Evolutionary conservation across 2,888 invertebrate genomes (phyloP).

Genomic region (Eledona agricola): DNA sequence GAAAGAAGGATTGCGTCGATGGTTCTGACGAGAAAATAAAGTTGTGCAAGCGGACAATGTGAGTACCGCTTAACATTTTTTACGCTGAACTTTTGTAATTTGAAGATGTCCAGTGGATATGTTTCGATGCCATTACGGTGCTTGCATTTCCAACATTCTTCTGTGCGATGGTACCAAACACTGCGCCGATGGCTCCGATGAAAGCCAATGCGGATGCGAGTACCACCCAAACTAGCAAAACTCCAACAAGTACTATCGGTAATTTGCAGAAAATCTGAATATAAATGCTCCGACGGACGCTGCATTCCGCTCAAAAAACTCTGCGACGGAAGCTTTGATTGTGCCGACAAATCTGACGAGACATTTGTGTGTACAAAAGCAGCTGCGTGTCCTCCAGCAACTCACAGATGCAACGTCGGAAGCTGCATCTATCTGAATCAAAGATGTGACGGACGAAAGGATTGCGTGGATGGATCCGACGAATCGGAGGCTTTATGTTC

Average conservation of each 20-base stretch:
- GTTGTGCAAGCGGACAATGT: too few relatives aligned
- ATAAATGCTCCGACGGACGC: slow-evolving; percentile 17
- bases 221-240: slow-evolving; percentile 3
- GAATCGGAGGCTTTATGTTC: slow-evolving; percentile 8
- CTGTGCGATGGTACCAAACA: slow-evolving; percentile 9
- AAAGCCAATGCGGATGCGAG: slow-evolving; percentile 19
- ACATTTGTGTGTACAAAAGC: slow-evolving; percentile 2
- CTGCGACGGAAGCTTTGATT: slow-evolving; percentile 17
- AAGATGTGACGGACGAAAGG: slow-evolving; percentile 13
- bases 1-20: too few relatives aligned
- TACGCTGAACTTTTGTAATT: too few relatives aligned
- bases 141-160: slow-evolving; percentile 3
- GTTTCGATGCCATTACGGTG: slow-evolving; percentile 20
- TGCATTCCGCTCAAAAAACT: slow-evolving; percentile 14
- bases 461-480: slow-evolving; percentile 27
- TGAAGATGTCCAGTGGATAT: slow-evolving; percentile 7
- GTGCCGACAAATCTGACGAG: slow-evolving; percentile 13
- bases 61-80: too few relatives aligned
- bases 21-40: too few relatives aligned
- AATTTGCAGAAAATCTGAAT: slow-evolving; percentile 12
- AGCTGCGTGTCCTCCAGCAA: slow-evolving; percentile 9
- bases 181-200: slow-evolving; percentile 20
- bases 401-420: slow-evolving; percentile 19
- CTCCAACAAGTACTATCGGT: background rate
- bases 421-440: slow-evolving; percentile 12